phyloP scores from a whole-genome alignment of 2,113 vertebrate genomes.

The Cephalopholis sonnerati region DNA sequence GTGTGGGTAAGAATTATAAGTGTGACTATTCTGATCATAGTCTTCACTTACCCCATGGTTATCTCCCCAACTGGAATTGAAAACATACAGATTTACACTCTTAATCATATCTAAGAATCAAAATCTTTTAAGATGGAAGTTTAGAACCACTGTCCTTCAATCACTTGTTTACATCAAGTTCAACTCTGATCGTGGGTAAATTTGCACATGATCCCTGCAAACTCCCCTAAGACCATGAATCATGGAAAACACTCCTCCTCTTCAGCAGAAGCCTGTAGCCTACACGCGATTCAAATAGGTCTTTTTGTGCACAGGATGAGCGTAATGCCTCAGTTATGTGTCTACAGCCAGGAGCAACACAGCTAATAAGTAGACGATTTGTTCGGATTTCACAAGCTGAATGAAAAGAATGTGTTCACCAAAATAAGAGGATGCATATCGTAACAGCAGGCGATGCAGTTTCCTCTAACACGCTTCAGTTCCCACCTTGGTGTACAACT shows the following conservation, averaged over 20 bases:
- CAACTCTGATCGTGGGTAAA: background rate
- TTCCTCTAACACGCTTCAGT: background rate
- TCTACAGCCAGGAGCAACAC: conserved; percentile 35
- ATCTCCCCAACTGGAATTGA: no score
- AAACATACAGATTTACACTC: no score
- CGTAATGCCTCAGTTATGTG: conserved; percentile 33
- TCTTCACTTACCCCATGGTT: no score
- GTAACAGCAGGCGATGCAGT: background rate
- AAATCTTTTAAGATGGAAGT: no score
- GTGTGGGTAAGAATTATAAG: no score
- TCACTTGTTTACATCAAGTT: background rate
- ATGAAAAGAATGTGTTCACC: conserved; percentile 26
- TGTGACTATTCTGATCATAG: no score
- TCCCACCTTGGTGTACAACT: conserved; percentile 10
- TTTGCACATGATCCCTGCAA: background rate
- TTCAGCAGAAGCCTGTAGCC: background rate
- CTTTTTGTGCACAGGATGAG: conserved; percentile 35
- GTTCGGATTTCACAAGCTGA: conserved; percentile 38
- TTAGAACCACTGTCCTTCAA: background rate
- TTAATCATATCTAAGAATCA: no score
- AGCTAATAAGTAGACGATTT: conserved; percentile 30
- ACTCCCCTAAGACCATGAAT: background rate
- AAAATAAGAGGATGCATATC: background rate
- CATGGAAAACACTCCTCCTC: background rate
- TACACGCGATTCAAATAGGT: conserved; percentile 4